phyloP scores from a whole-genome alignment of 1,140 invertebrate genomes.

The Cardiocondyla obscurior region DNA sequence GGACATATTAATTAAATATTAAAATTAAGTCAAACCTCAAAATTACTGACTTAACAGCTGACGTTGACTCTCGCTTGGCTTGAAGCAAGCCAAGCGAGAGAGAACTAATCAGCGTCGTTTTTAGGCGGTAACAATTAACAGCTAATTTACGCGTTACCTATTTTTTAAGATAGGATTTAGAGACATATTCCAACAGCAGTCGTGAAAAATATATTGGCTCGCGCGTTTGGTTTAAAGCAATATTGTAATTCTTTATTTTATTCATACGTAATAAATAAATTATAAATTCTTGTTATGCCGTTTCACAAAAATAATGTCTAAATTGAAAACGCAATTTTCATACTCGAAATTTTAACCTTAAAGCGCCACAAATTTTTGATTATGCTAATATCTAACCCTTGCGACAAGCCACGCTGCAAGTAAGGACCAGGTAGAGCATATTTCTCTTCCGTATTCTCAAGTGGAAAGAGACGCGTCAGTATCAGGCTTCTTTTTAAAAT shows the following conservation, averaged over 20 bases:
- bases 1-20: too few relatives aligned
- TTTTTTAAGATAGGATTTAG: too few relatives aligned
- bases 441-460: conserved; percentile 56
- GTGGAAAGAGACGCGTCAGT: conserved; percentile 59
- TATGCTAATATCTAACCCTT: conserved; percentile 62
- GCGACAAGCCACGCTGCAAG: conserved; percentile 38
- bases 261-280: not conserved
- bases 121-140: too few relatives aligned
- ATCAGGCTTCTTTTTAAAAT: conserved; percentile 56
- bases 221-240: not conserved
- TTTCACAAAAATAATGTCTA: too few relatives aligned
- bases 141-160: too few relatives aligned
- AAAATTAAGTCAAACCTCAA: too few relatives aligned
- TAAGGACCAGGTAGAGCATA: conserved; percentile 46
- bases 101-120: too few relatives aligned
- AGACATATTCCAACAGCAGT: not conserved
- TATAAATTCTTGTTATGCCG: too few relatives aligned
- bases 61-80: too few relatives aligned
- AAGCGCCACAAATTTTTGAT: conserved; percentile 41
- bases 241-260: conserved; percentile 5
- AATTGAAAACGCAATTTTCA: not conserved
- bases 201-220: not conserved
- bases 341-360: not conserved
- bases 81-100: too few relatives aligned
- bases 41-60: too few relatives aligned